A percentile compares a stretch with the other conserved stretches of the same genome.
phyloP scores from a whole-genome alignment of 2,113 vertebrate genomes.

The Cebus imitator region DNA sequence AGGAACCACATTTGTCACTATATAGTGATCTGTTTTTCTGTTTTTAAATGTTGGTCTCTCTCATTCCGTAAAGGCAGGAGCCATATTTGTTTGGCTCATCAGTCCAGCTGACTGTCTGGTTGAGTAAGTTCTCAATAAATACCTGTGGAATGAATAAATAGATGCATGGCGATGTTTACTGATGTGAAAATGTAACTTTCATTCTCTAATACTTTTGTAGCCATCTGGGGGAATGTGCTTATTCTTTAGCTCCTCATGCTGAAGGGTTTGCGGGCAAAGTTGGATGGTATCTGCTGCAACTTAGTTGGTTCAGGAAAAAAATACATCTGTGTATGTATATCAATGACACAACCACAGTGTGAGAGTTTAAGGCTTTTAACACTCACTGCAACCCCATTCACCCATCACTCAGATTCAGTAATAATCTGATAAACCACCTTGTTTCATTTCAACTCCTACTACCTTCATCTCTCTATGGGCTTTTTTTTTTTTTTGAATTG shows the following conservation, averaged over 20 bases:
- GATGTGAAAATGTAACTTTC: background rate
- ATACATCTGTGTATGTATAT: background rate
- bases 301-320: background rate
- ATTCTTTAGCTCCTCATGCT: background rate
- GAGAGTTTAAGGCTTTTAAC: too few relatives aligned
- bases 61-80: background rate
- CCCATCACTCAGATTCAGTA: too few relatives aligned
- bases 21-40: background rate
- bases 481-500: too few relatives aligned
- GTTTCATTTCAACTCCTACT: too few relatives aligned
- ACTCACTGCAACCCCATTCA: too few relatives aligned
- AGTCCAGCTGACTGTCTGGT: background rate
- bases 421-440: too few relatives aligned
- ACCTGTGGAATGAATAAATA: background rate
- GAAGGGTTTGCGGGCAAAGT: background rate
- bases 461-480: too few relatives aligned
- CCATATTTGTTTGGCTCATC: background rate
- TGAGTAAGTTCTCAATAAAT: constrained; percentile 13
- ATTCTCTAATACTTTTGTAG: background rate
- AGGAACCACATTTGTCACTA: background rate
- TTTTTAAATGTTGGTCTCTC: background rate
- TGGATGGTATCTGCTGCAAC: background rate
- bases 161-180: background rate
- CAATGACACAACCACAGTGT: too few relatives aligned
- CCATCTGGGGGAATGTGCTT: background rate